Evolutionary conservation across 2,113 vertebrate genomes (phyloP), one percentile per base, ranked within the genome.

Genomic region (Pseudorectes ferrugineus): DNA sequence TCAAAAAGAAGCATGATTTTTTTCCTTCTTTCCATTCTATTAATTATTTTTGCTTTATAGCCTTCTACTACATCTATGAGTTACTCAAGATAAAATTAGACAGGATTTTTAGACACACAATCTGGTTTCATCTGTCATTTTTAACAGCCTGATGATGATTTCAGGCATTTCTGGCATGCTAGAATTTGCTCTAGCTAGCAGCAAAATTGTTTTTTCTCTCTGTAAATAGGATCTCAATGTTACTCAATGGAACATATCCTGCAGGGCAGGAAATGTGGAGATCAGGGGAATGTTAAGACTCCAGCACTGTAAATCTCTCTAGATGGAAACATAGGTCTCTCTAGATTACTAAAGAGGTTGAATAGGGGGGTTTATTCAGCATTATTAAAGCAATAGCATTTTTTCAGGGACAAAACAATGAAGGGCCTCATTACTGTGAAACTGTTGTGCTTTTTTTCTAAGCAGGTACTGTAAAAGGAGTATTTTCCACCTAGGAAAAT

Each of bases 361-460:
- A 86, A 80, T 58, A 70, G 52, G 15, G 15, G 5, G 17, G 72
- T 58, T 89, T 71, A 82, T 72, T 86, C 86, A 94, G 68, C 2
- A 3, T 55, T 77, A 62, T 58, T 95, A 63, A 85, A 91, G 51
- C 58, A 92, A 68, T 33, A 92, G 26, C 45, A 36, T 58, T 92
- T 80, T 93, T 94, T 92, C 95, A 95, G 93, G 95, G 83, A 94
- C 72, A 92, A 90, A 76, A 58, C 85, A 84, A 42, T 8, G 35
- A 91, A 89, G 58, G 91, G 88, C 65, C 76, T 96, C 83, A 78
- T 92, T 95, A 97, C 95, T 97, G 96, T 97, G 97, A 97, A 97
- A 91, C 61, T 79, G 68, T 82, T 89, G 31, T 88, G 63, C 80
- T 61, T 67, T 83, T 88, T 84, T 91, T 68, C 89, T 92, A 83